These are phyloP conservation scores for Alloplasta piceator DNA, from an alignment of 2,888 invertebrate genomes.

Conservation along the genomic window DNA sequence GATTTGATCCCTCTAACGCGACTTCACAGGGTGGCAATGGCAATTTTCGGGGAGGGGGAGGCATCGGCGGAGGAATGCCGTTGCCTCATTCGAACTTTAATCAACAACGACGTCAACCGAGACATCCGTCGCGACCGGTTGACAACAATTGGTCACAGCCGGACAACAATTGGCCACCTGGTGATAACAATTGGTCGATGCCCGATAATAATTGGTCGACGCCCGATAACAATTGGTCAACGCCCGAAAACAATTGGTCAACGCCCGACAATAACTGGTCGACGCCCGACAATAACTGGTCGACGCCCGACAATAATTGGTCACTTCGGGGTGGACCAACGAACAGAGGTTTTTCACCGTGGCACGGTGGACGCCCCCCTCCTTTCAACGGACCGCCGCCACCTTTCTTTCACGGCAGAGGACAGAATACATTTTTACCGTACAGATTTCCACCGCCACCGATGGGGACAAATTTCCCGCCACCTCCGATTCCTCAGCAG, in stretches of 20 bases:
- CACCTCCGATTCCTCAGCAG: not conserved
- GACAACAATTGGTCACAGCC: constrained; percentile 34
- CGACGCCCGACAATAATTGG: constrained; percentile 41
- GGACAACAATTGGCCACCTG: constrained; percentile 27
- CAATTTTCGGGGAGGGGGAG: not conserved
- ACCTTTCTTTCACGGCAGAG: constrained; percentile 37
- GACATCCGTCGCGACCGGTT: constrained; percentile 41
- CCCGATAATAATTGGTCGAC: not conserved
- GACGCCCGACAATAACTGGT: not conserved
- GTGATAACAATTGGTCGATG: constrained; percentile 30
- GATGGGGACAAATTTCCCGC: constrained; percentile 37
- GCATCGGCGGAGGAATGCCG: not conserved
- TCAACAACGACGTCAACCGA: constrained; percentile 49
- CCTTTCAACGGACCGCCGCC: constrained; percentile 38
- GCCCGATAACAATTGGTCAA: constrained; percentile 11
- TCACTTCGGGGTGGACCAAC: not conserved
- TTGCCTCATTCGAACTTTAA: constrained; percentile 63
- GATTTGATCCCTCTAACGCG: not conserved
- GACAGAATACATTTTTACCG: constrained; percentile 33
- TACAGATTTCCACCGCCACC: constrained; percentile 53
- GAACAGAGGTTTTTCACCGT: constrained; percentile 15
- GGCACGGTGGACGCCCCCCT: constrained; percentile 40
- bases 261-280: too few relatives aligned
- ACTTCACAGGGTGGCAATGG: not conserved
- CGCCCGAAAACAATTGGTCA: constrained; percentile 10